phyloP scores from a whole-genome alignment of 2,113 vertebrate species.

The Sisor rabdophorus region DNA sequence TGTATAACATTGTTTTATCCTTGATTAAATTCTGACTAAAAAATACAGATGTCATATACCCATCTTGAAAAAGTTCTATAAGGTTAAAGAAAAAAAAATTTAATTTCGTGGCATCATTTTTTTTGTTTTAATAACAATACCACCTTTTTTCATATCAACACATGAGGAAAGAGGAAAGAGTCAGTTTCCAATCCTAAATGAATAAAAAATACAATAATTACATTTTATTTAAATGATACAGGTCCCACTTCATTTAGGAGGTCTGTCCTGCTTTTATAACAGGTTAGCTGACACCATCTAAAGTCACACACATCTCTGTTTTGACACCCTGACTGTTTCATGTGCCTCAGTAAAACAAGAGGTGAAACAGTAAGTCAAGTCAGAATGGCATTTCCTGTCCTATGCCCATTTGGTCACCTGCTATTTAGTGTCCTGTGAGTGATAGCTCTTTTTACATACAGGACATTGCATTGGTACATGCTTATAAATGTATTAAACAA shows the following conservation, averaged over 20 bases:
- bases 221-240: not conserved
- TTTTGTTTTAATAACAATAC: not conserved
- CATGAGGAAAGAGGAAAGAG: too few species aligned
- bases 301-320: slow-evolving; percentile 37
- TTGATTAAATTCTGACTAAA: not conserved
- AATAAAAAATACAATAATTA: not conserved
- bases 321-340: slow-evolving; percentile 59
- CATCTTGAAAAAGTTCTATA: too few species aligned
- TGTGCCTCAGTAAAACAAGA: slow-evolving; percentile 43
- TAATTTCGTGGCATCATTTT: not conserved
- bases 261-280: slow-evolving; percentile 41
- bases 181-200: not conserved
- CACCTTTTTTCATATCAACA: too few species aligned
- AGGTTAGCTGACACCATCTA: slow-evolving; percentile 50
- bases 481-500: not conserved
- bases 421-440: not conserved
- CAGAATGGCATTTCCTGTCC: slow-evolving; percentile 59
- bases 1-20: not conserved
- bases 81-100: too few species aligned
- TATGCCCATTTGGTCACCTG: slow-evolving; percentile 48
- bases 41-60: not conserved
- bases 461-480: not conserved
- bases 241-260: slow-evolving; percentile 43
- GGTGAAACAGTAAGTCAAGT: slow-evolving; percentile 49
- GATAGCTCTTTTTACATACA: not conserved